phyloP scores from a whole-genome alignment of 2,797 vertebrate genomes.

The Meda fulgida region DNA sequence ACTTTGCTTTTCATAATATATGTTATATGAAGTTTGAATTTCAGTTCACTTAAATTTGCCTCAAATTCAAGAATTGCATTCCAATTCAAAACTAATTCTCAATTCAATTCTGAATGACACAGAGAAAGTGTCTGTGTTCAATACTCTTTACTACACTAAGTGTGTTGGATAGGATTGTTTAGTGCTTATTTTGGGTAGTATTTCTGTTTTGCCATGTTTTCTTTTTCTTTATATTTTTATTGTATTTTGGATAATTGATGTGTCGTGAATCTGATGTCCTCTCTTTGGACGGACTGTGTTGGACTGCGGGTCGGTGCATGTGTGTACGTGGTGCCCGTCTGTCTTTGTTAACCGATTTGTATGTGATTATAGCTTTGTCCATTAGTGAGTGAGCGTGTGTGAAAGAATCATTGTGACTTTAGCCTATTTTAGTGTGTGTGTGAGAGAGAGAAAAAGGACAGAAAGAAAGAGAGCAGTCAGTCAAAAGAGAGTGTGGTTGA shows the following conservation, averaged over 20 bases:
- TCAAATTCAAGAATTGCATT: constrained; percentile 4
- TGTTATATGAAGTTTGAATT: neutral
- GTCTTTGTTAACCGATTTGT: constrained; percentile 17
- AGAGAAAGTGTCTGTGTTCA: constrained; percentile 1
- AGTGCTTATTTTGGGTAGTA: constrained; percentile 42
- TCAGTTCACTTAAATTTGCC: neutral
- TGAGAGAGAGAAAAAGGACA: neutral
- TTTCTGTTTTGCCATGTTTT: constrained; percentile 49
- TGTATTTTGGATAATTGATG: constrained; percentile 53
- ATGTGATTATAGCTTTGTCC: constrained; percentile 19
- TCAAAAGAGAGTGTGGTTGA: constrained; percentile 24
- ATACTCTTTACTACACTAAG: constrained; percentile 57
- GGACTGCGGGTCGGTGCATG: constrained; percentile 25
- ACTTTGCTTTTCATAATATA: constrained; percentile 6
- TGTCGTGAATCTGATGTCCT: constrained; percentile 46
- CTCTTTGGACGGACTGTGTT: constrained; percentile 50
- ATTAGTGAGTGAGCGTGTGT: constrained; percentile 2
- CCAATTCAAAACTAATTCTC: neutral
- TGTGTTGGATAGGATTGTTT: constrained; percentile 61
- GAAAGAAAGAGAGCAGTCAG: constrained; percentile 32
- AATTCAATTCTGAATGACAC: constrained; percentile 1
- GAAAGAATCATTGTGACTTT: constrained; percentile 18
- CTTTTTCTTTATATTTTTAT: constrained; percentile 42
- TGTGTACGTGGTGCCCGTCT: neutral
- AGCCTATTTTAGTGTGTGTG: constrained; percentile 4